phyloP scores from a whole-genome alignment of 2,888 invertebrate species.

The Tenodera sinensis region DNA sequence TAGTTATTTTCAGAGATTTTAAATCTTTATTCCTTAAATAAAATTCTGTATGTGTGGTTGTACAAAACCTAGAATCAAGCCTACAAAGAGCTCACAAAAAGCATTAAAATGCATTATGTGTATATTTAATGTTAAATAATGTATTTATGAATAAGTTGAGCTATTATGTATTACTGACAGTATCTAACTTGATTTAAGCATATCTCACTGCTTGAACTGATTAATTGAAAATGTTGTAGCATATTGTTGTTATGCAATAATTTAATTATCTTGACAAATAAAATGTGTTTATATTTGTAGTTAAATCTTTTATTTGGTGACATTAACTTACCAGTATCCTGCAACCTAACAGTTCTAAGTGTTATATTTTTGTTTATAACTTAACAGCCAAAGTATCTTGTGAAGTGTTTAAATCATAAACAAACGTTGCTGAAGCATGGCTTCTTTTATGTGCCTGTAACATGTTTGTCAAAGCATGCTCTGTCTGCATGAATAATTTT shows the following conservation, averaged over 20 bases:
- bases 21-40: too few species aligned
- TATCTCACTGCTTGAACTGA: neutral
- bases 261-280: neutral
- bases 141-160: neutral
- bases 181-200: neutral
- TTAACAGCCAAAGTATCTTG: neutral
- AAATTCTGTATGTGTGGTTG: too few species aligned
- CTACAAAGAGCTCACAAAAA: neutral
- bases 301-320: neutral
- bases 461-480: neutral
- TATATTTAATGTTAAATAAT: neutral
- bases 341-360: neutral
- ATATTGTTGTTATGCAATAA: neutral
- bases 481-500: neutral
- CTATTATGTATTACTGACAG: neutral
- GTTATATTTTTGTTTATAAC: neutral
- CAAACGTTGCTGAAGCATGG: neutral
- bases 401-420: neutral
- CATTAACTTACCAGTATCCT: neutral
- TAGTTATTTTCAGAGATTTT: too few species aligned
- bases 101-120: neutral
- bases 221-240: neutral
- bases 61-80: too few species aligned
- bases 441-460: neutral
- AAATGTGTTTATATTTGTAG: neutral